Evolutionary conservation across 2,113 vertebrate species (phyloP).

Genomic region (Colinus virginianus): DNA sequence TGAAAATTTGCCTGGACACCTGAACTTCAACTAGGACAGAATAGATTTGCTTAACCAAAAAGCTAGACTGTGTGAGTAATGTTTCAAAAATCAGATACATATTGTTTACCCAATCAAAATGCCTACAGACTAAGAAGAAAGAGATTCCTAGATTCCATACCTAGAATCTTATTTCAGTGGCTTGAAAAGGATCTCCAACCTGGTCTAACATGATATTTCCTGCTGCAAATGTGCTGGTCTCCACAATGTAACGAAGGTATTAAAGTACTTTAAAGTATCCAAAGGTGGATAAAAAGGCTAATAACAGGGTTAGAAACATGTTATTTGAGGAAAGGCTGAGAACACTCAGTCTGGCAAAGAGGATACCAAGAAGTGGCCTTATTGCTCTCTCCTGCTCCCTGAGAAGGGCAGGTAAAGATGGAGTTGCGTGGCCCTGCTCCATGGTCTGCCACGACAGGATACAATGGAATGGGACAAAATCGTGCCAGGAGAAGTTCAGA

Average conservation of each 20-base stretch:
- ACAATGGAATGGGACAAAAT: background rate
- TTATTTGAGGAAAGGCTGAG: background rate
- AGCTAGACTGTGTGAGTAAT: background rate
- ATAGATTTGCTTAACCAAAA: background rate
- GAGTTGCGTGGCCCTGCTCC: background rate
- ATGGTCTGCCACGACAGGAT: background rate
- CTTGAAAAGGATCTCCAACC: background rate
- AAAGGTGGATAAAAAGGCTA: background rate
- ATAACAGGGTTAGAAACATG: background rate
- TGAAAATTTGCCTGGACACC: background rate
- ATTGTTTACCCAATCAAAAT: background rate
- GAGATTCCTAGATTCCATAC: background rate
- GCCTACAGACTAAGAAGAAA: background rate
- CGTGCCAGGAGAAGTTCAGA: background rate
- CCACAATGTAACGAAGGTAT: background rate
- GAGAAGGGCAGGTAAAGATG: background rate
- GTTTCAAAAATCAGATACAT: background rate
- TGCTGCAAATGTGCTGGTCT: background rate
- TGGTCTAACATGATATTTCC: background rate
- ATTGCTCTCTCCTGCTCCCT: background rate
- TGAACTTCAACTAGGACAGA: background rate
- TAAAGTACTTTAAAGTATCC: background rate
- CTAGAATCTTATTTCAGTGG: accelerated
- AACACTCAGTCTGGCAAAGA: background rate
- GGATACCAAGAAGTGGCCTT: background rate